Conservation (phyloP, 2,888 invertebrate species). For the Malthinus flaveolus region DNA sequence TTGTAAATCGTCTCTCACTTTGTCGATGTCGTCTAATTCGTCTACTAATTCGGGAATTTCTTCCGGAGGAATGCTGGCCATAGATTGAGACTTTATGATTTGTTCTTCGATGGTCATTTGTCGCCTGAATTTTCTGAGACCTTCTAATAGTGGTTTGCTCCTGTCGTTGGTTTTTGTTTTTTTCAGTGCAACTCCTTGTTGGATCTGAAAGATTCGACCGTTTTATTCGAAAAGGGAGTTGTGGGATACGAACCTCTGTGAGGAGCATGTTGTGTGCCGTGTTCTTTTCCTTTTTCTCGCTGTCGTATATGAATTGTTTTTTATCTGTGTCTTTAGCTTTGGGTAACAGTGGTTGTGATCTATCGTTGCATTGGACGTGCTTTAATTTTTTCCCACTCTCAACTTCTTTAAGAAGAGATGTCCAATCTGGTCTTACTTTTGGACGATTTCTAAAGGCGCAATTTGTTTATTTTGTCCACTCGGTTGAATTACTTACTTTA, state of each 20-base stretch:
- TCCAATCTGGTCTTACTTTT: conserved; percentile 84
- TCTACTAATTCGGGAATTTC: conserved; percentile 65
- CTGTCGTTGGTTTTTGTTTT: conserved; percentile 81
- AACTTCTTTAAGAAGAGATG: conserved; percentile 89
- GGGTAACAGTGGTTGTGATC: conserved; percentile 63
- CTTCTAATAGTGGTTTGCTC: conserved; percentile 81
- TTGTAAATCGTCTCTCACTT: conserved; percentile 86
- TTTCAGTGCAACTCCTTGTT: conserved; percentile 74
- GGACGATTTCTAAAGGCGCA: conserved; percentile 63
- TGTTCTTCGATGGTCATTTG: conserved; percentile 91
- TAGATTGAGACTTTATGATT: conserved; percentile 80
- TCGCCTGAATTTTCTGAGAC: conserved; percentile 82
- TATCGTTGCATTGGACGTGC: conserved; percentile 84
- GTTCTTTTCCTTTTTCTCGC: conserved; percentile 85
- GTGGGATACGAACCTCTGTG: conserved; percentile 55
- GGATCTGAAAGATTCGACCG: conserved; percentile 61
- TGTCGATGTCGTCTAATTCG: conserved; percentile 90
- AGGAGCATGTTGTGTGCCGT: conserved; percentile 75
- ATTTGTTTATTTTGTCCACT: background rate
- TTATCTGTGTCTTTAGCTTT: conserved; percentile 65
- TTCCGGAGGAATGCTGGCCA: conserved; percentile 59
- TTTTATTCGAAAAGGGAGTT: background rate
- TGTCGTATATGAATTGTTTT: conserved; percentile 83
- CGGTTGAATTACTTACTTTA: conserved; percentile 58
- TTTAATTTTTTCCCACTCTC: conserved; percentile 77